phyloP scores from a whole-genome alignment of 2,113 vertebrate genomes.

The Eonycteris spelaea region DNA sequence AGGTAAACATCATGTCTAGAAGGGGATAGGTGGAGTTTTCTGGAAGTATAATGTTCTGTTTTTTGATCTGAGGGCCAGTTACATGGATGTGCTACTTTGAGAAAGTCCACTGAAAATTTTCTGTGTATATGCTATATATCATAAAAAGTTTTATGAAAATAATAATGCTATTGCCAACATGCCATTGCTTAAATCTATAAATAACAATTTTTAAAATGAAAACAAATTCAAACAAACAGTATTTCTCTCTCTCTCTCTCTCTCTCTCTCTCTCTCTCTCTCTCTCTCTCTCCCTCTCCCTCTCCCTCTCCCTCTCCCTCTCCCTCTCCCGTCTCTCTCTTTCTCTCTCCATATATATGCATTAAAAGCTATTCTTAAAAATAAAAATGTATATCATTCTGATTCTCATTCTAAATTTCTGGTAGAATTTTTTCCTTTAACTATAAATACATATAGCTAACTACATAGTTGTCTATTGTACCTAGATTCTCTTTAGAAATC shows the following conservation, averaged over 20 bases:
- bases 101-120: background rate
- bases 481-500: background rate
- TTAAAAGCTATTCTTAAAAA: background rate
- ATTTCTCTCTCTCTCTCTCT: too few relatives aligned
- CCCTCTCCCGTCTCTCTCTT: too few relatives aligned
- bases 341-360: too few relatives aligned
- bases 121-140: background rate
- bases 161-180: background rate
- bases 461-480: background rate
- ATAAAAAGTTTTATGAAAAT: background rate
- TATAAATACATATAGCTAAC: background rate
- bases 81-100: background rate
- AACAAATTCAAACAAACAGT: background rate
- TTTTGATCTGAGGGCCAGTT: background rate
- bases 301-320: too few relatives aligned
- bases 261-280: too few relatives aligned
- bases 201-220: background rate
- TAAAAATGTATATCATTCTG: background rate
- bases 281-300: too few relatives aligned
- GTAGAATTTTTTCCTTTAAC: background rate
- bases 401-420: background rate
- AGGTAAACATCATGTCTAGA: background rate
- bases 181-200: background rate
- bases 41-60: background rate
- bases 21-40: background rate